A percentile compares a stretch with the other conserved stretches of the same genome.
These are phyloP conservation scores for Beris chalybata DNA, from an alignment of 2,888 invertebrate species.

Conservation along the genomic window DNA sequence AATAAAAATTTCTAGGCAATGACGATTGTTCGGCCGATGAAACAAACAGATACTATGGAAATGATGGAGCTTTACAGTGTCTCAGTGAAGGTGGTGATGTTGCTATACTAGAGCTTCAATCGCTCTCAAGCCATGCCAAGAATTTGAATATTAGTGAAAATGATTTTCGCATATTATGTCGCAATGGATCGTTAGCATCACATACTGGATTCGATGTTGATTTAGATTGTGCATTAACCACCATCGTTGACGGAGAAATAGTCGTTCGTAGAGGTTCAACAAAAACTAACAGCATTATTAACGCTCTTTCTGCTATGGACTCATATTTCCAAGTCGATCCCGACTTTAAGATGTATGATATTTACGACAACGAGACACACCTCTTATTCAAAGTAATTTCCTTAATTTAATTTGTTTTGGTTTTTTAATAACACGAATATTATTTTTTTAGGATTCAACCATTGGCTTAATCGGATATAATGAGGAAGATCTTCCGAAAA, in stretches of 20 bases:
- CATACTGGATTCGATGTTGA: constrained; percentile 60
- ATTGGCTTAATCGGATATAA: constrained; percentile 60
- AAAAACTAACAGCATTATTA: constrained; percentile 45
- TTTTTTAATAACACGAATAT: neutral
- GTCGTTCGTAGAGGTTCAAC: constrained; percentile 54
- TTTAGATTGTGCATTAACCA: constrained; percentile 60
- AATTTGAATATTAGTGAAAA: constrained; percentile 49
- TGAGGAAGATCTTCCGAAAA: constrained; percentile 47
- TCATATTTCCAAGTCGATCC: constrained; percentile 45
- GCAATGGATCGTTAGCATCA: constrained; percentile 62
- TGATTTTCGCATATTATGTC: constrained; percentile 62
- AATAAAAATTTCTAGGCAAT: neutral
- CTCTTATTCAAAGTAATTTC: constrained; percentile 62
- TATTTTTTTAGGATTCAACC: constrained; percentile 57
- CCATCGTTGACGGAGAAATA: constrained; percentile 66
- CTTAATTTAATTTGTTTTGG: neutral
- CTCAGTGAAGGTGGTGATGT: constrained; percentile 61
- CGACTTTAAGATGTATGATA: constrained; percentile 62
- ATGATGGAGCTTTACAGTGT: constrained; percentile 64
- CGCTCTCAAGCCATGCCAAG: constrained; percentile 56
- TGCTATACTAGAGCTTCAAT: constrained; percentile 62
- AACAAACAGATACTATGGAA: constrained; percentile 62
- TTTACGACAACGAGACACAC: constrained; percentile 60
- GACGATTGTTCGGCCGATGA: constrained; percentile 58
- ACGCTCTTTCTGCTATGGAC: constrained; percentile 40